Percentiles rank a stretch among this genome's conserved stretches.
Evolutionary conservation across 2,797 vertebrate genomes (phyloP).

Genomic region (Micrastur ruficollis): DNA sequence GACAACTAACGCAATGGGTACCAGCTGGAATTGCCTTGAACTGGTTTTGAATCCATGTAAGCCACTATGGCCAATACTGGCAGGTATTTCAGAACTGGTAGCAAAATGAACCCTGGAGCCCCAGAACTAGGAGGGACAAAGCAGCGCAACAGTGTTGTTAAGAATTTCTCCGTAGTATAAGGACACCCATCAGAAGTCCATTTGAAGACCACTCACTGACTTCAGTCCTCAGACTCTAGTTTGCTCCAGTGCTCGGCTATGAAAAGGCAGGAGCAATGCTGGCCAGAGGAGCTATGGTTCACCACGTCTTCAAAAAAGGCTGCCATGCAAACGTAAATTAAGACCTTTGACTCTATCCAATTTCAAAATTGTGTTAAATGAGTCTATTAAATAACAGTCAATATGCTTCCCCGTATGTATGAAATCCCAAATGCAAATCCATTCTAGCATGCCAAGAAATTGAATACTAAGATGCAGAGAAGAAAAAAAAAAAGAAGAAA

Average conservation of each 20-base stretch:
- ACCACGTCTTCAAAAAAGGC: not conserved
- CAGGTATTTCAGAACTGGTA: not conserved
- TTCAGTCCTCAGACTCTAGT: not conserved
- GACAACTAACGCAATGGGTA: not conserved
- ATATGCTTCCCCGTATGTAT: not conserved
- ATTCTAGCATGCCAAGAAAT: not conserved
- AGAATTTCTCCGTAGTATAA: accelerated
- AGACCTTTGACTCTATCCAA: not conserved
- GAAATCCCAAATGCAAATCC: not conserved
- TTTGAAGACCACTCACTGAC: not conserved
- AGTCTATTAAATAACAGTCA: not conserved
- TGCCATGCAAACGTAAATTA: not conserved
- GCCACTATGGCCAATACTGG: not conserved
- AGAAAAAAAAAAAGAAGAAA: accelerated
- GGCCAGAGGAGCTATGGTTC: not conserved
- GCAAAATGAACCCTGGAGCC: not conserved
- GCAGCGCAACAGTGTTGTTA: not conserved
- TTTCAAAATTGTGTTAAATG: not conserved
- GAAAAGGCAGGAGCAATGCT: not conserved
- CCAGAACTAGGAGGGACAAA: not conserved
- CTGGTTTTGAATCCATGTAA: not conserved
- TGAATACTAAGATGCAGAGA: not conserved
- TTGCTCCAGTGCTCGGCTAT: not conserved
- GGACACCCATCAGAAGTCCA: not conserved
- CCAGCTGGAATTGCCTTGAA: not conserved